A percentile compares a stretch with the other conserved stretches of the same genome.
These are phyloP conservation scores for Pseudomyrmex pallidus DNA, from an alignment of 1,140 invertebrate species.

Conservation along the genomic window DNA sequence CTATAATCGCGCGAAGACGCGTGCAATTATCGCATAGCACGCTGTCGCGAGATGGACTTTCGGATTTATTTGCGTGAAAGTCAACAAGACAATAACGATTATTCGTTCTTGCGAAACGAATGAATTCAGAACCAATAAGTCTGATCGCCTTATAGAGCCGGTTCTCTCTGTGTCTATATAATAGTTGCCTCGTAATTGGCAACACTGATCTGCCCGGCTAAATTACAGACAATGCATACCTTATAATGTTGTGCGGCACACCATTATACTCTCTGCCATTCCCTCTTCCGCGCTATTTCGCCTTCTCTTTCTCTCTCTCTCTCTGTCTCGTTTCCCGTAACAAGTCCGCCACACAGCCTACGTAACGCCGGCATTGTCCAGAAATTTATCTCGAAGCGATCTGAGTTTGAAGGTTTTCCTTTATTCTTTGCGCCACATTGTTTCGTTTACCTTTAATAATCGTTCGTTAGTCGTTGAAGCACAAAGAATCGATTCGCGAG, in stretches of 20 bases:
- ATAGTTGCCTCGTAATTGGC: conserved; percentile 73
- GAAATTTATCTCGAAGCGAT: conserved; percentile 67
- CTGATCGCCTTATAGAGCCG: conserved; percentile 63
- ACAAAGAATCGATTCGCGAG: conserved; percentile 19
- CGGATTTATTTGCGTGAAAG: conserved; percentile 11
- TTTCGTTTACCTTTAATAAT: conserved; percentile 54
- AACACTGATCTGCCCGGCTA: conserved; percentile 68
- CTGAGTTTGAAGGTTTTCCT: conserved; percentile 58
- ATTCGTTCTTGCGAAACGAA: conserved; percentile 49
- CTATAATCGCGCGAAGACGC: too few species aligned
- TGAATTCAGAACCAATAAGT: conserved; percentile 55
- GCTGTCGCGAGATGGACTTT: neutral
- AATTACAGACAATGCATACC: conserved; percentile 75
- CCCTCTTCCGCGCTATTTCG: conserved; percentile 64
- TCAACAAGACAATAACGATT: conserved; percentile 61
- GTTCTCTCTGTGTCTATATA: conserved; percentile 51
- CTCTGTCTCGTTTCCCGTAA: conserved; percentile 56
- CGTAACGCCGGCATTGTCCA: conserved; percentile 62
- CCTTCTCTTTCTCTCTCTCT: conserved; percentile 42
- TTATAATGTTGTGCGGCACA: conserved; percentile 63
- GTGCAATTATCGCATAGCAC: neutral
- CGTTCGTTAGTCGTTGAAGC: conserved; percentile 32
- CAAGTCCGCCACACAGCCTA: conserved; percentile 33
- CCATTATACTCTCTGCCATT: conserved; percentile 63
- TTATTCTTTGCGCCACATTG: conserved; percentile 62